Percentiles rank a stretch among this genome's conserved stretches.
phyloP scores from a whole-genome alignment of 2,113 vertebrate species.

The Aptenodytes forsteri region DNA sequence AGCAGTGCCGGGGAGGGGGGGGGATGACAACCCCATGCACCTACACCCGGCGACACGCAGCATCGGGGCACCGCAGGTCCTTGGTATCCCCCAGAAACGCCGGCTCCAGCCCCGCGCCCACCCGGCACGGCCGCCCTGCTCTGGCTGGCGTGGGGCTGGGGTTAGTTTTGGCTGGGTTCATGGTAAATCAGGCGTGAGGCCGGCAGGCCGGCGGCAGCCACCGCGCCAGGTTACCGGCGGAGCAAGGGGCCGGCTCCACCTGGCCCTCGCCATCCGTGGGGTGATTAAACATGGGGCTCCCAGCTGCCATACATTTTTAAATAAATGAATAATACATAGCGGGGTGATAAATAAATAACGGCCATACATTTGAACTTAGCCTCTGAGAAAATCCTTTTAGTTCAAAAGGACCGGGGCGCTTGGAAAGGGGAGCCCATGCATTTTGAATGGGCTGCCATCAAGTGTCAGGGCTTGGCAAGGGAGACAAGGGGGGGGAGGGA shows the following conservation, averaged over 20 bases:
- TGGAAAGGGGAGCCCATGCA: conserved; percentile 32
- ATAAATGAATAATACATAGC: conserved; percentile 69
- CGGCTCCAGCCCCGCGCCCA: rapidly evolving
- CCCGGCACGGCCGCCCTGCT: neutral
- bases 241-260: conserved; percentile 1
- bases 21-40: rapidly evolving
- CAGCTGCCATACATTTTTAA: conserved; percentile 70
- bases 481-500: neutral
- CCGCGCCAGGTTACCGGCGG: neutral
- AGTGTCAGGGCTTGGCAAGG: conserved; percentile 9
- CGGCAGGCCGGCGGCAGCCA: neutral
- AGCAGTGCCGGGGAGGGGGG: rapidly evolving
- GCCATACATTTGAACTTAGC: conserved; percentile 60
- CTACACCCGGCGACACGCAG: rapidly evolving
- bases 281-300: conserved; percentile 41
- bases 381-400: conserved; percentile 65
- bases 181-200: neutral
- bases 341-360: conserved; percentile 66
- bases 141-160: neutral
- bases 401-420: conserved; percentile 49
- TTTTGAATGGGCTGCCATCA: conserved; percentile 47
- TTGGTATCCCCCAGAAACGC: neutral
- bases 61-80: rapidly evolving
- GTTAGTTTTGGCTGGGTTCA: neutral
- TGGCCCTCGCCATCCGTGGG: neutral